phyloP scores from a whole-genome alignment of 2,888 invertebrate genomes.

The Gari tellinella region DNA sequence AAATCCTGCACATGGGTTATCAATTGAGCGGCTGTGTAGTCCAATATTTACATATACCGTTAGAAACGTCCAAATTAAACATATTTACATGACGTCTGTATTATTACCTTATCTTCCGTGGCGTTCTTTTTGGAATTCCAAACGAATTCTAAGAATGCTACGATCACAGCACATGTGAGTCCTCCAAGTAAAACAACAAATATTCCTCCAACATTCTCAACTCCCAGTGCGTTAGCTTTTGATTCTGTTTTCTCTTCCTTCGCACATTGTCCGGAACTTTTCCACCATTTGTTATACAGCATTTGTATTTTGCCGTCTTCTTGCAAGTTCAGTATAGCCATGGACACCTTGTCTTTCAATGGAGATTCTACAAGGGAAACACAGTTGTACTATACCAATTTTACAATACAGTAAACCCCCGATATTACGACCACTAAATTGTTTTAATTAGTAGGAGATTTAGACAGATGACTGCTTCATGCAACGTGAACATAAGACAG shows the following conservation, averaged over 20 bases:
- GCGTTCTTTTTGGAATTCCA: conserved; percentile 81
- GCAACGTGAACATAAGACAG: too few species aligned
- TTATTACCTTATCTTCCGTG: conserved; percentile 76
- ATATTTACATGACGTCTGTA: too few species aligned
- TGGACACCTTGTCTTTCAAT: conserved; percentile 98
- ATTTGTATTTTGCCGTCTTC: conserved; percentile 95
- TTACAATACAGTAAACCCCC: too few species aligned
- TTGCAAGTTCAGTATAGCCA: conserved; percentile 97
- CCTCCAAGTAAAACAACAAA: conserved; percentile 98
- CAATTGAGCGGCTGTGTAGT: too few species aligned
- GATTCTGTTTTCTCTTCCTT: conserved; percentile 91
- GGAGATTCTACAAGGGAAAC: conserved; percentile 90
- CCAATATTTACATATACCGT: too few species aligned
- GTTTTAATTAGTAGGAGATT: too few species aligned
- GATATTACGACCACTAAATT: too few species aligned
- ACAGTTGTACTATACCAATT: too few species aligned
- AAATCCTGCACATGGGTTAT: too few species aligned
- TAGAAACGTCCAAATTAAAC: too few species aligned
- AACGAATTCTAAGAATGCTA: conserved; percentile 94
- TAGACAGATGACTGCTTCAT: too few species aligned
- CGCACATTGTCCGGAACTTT: conserved; percentile 75
- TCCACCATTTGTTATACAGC: conserved; percentile 98
- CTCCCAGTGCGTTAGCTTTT: conserved; percentile 94
- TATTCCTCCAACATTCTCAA: conserved; percentile 96
- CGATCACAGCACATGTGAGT: conserved; percentile 94